phyloP scores from a whole-genome alignment of 2,113 vertebrate species.

The Lichenostomus cassidix region DNA sequence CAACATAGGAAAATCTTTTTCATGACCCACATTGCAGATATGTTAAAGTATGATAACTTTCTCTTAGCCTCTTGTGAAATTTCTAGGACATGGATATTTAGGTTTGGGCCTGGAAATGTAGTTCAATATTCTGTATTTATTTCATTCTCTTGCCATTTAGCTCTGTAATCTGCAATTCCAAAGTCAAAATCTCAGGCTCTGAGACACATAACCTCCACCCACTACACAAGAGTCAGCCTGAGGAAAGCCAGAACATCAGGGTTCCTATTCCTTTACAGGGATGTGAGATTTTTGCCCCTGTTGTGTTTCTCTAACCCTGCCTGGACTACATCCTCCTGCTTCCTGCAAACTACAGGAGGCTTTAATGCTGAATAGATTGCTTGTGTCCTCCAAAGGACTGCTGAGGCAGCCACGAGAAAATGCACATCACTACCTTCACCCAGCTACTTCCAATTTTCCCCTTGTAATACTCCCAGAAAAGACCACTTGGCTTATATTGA shows the following conservation, averaged over 20 bases:
- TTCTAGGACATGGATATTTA: neutral
- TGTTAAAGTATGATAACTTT: neutral
- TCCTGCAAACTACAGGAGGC: neutral
- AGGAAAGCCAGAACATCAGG: neutral
- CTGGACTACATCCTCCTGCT: neutral
- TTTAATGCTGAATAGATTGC: neutral
- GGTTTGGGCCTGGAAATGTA: neutral
- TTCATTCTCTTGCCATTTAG: neutral
- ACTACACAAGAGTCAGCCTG: neutral
- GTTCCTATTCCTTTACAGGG: neutral
- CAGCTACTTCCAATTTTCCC: neutral
- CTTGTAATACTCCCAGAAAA: neutral
- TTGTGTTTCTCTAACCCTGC: neutral
- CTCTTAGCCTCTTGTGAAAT: neutral
- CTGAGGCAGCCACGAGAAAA: neutral
- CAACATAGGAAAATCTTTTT: neutral
- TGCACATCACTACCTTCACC: neutral
- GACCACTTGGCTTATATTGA: neutral
- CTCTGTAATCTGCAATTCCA: neutral
- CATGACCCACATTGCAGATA: neutral
- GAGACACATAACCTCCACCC: neutral
- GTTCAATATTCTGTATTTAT: neutral
- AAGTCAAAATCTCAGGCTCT: neutral
- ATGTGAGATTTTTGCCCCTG: neutral
- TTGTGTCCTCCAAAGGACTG: neutral